phyloP scores from a whole-genome alignment of 2,888 invertebrate species.

The Ochlodes sylvanus region DNA sequence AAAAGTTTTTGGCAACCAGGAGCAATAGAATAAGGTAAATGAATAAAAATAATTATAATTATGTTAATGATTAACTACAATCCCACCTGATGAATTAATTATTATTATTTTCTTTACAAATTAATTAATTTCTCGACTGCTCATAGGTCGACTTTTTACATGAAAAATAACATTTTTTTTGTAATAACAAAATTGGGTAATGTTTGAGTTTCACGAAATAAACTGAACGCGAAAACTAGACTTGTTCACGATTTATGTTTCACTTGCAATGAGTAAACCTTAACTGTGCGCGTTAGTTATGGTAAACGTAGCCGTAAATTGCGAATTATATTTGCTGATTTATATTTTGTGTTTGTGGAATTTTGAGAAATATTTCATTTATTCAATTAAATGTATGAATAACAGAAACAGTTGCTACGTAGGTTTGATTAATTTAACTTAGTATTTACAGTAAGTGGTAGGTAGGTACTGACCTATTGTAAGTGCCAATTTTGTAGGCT shows the following conservation, averaged over 20 bases:
- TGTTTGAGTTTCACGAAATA: not conserved
- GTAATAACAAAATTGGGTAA: not conserved
- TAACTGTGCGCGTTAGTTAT: constrained; percentile 32
- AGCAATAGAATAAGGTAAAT: no score
- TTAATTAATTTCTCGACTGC: no score
- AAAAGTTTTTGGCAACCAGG: no score
- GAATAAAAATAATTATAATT: no score
- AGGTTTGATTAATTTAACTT: not conserved
- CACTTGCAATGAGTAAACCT: constrained; percentile 24
- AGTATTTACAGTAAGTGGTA: not conserved
- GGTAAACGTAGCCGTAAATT: constrained; percentile 32
- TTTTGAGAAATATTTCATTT: constrained; percentile 29
- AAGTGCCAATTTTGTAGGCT: not conserved
- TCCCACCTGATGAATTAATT: no score
- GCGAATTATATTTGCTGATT: constrained; percentile 30
- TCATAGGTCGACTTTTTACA: no score
- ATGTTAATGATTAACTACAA: no score
- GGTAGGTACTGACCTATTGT: not conserved
- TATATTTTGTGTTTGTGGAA: constrained; percentile 32
- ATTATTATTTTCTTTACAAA: no score
- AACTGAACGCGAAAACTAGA: constrained; percentile 8
- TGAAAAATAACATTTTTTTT: no score
- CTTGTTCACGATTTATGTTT: constrained; percentile 25
- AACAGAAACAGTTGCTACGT: constrained; percentile 15
- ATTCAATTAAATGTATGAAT: constrained; percentile 31